Evolutionary conservation across 2,797 vertebrate species (phyloP), one percentile per base, ranked within the genome.

Genomic region (Hybognathus amarus): DNA sequence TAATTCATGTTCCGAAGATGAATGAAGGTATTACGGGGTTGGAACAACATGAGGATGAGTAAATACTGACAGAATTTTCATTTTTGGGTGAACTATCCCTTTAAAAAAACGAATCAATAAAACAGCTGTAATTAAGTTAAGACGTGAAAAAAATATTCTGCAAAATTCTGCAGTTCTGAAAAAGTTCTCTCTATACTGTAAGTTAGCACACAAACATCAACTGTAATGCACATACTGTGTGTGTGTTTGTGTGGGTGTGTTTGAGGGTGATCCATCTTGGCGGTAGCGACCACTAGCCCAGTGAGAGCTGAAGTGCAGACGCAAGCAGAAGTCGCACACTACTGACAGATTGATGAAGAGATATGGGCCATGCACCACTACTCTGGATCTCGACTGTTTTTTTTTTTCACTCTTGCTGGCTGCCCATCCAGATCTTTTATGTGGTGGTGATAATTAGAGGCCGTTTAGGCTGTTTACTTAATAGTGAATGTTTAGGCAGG

Each of bases 311-410:
- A 82, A 81, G 20, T 93, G 92, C 92, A 91, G 86, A 93, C 89
- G 84, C 92, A 94, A 82, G 93, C 94, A 94, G 88, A 91, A 92
- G 91, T 88, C 15, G 18, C 74, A 79, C 56, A 79, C 70, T 88
- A 90, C 87, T 92, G 92, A 94, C 90, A 90, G 90, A 93, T 87
- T 91, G 92, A 94, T 89, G 83, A 86, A 42, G 88, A 87, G 91
- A 91, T 90, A 91, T 85, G 78, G 84, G 87, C 85, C 61, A 63
- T 71, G 82, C 75, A 71, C 75, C 56, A 6, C 27, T 68, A 78
- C 47, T 69, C 33, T 6, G 54, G 45, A 77, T 85, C 68, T 80
- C 0, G 2, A 85, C 80, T 36, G n/a, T 36, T 36, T 3, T 36
- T 36, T 45, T 47, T 47, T 36, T 50, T 52, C 70, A 45, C 15